Conservation (phyloP, 2,797 vertebrate genomes). For the Gambelia wislizenii region DNA sequence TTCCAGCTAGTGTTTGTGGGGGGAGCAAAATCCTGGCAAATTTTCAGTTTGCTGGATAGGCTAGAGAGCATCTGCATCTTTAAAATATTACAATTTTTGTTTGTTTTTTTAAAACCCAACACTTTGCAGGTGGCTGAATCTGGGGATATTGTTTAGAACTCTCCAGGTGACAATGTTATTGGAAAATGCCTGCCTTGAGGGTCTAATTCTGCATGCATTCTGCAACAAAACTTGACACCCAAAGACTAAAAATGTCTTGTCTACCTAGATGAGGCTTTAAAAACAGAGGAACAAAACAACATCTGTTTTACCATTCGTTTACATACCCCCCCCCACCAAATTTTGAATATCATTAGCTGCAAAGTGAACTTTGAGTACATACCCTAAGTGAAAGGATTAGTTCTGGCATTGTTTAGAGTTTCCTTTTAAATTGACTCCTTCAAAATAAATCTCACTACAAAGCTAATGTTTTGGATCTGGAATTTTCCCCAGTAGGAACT, state of each 20-base stretch:
- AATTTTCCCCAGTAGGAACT: conserved; percentile 42
- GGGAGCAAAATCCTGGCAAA: background rate
- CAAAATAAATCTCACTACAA: conserved; percentile 4
- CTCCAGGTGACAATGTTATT: too few relatives aligned
- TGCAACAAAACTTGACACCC: too few relatives aligned
- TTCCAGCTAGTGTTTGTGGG: background rate
- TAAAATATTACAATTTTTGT: too few relatives aligned
- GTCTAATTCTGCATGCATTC: too few relatives aligned
- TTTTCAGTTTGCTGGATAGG: background rate
- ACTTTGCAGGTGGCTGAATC: too few relatives aligned
- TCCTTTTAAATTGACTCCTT: background rate
- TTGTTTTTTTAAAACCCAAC: too few relatives aligned
- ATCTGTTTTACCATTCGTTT: background rate
- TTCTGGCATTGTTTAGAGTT: background rate
- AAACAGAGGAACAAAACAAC: background rate
- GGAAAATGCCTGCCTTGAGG: too few relatives aligned
- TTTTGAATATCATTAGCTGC: conserved; percentile 2
- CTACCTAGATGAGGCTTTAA: too few relatives aligned
- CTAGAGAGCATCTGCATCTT: background rate
- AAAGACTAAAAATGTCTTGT: too few relatives aligned
- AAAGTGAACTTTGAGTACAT: conserved; percentile 18
- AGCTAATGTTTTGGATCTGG: conserved; percentile 23
- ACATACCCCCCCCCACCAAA: background rate
- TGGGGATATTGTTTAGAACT: too few relatives aligned
- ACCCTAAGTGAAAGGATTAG: conserved; percentile 17